Base-by-base conservation (phyloP, 2,113 vertebrate species). In the Pachypanchax playfairii region DNA sequence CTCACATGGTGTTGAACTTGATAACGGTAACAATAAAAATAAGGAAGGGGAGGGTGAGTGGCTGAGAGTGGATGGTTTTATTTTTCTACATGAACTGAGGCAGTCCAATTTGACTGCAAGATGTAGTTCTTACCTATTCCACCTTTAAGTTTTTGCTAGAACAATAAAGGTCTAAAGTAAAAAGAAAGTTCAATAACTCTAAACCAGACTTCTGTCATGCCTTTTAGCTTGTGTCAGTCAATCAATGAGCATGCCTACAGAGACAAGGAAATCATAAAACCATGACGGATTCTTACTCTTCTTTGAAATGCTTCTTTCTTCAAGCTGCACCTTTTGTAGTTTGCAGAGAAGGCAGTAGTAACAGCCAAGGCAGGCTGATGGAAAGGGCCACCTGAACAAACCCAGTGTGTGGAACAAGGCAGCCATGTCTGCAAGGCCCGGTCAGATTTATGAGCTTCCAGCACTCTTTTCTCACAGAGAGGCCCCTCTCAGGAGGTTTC, bases 311-410 rank as follows among this genome's bases (percentile, higher is more conserved):
- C 70, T 55, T 83, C 84, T 88, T 71, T 78, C 47, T 67, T 68
- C 83, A 6, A 28, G 26, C 56, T 0, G 53, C 53, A 46, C 57
- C 48, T 80, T 83, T 77, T 75, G 59, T 65, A 50, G 61, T 60
- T 21, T 48, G 29, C 79, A 62, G 81, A 78, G 80, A 43, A 55
- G 56, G 81, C 68, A 60, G 62, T n/a, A 14, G 64, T 28, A 41
- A 68, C 53, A 28, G 55, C 52, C 43, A 73, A 55, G 70, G 49
- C 64, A 65, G 56, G 80, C 63, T 87, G 86, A 89, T 81, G 77
- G 85, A 87, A 80, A 72, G 77, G 83, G 73, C 84, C 89, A 89
- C 89, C 86, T 89, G 83, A 88, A 88, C 82, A 90, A 90, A 89
- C 84, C 75, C 73, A 84, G 76, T 76, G 76, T 76, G 65, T 77